Conservation (phyloP, 2,888 invertebrate species). For the Cyclophora albipunctata region DNA sequence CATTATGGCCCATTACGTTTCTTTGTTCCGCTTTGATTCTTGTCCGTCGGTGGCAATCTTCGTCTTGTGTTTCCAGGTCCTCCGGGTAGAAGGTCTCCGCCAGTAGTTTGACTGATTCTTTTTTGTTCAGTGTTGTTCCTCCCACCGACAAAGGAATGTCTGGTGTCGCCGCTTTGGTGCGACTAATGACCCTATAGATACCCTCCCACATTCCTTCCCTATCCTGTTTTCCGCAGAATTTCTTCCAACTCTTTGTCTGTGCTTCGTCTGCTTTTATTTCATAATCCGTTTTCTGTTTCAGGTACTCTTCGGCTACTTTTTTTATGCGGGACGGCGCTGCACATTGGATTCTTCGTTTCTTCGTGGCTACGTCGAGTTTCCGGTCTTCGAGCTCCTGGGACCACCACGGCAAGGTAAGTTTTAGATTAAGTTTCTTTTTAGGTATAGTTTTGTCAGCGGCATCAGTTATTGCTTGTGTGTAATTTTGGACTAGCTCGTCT, state of each 20-base stretch:
- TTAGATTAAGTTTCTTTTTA: neutral
- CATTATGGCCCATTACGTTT: neutral
- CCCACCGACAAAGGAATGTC: neutral
- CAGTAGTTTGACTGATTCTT: neutral
- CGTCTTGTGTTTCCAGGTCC: neutral
- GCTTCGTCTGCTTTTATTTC: slow-evolving; percentile 2
- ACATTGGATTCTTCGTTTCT: slow-evolving; percentile 1
- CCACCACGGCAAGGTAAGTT: slow-evolving; percentile 4
- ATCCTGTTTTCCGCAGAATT: slow-evolving; percentile 11
- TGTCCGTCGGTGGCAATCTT: neutral
- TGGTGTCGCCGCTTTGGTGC: neutral
- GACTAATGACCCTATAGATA: slow-evolving; percentile 8
- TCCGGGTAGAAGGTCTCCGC: slow-evolving; percentile 1
- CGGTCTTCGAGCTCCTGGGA: slow-evolving; percentile 2
- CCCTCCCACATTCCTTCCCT: slow-evolving; percentile 15
- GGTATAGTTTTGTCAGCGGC: neutral
- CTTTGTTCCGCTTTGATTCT: neutral
- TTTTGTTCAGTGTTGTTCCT: neutral
- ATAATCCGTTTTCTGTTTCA: neutral
- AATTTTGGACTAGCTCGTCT: too few relatives aligned
- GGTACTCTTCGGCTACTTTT: too few relatives aligned
- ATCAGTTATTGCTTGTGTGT: neutral
- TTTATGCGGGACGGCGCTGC: too few relatives aligned
- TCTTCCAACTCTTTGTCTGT: slow-evolving; percentile 6
- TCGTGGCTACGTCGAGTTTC: neutral